Percentiles rank a stretch among this genome's conserved stretches.
Evolutionary conservation across 2,113 vertebrate species (phyloP).

Genomic region (Ginglymostoma cirratum): DNA sequence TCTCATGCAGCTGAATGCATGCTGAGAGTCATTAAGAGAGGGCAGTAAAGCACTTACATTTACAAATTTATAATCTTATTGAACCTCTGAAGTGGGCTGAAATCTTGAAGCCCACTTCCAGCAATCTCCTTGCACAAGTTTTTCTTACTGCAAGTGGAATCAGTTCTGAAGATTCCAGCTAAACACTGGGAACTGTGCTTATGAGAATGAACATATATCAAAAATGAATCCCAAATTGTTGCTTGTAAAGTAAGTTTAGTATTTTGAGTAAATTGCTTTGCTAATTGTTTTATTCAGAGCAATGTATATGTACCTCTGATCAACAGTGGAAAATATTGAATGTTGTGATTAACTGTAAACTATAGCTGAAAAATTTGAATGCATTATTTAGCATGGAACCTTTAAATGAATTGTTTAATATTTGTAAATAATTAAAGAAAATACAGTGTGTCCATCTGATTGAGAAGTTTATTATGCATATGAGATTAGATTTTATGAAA

Average conservation of each 20-base stretch:
- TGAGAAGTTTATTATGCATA: not conserved
- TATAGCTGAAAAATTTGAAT: not conserved
- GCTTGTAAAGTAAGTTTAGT: not conserved
- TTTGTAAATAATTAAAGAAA: not conserved
- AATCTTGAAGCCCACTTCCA: not conserved
- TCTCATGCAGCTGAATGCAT: too few relatives aligned
- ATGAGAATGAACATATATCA: not conserved
- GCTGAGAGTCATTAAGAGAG: too few relatives aligned
- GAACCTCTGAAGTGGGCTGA: not conserved
- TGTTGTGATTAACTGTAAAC: not conserved
- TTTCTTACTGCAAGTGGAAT: not conserved
- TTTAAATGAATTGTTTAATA: slow-evolving; percentile 1
- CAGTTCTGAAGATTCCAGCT: not conserved
- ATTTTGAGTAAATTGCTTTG: not conserved
- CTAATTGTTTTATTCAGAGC: not conserved
- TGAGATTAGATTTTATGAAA: not conserved
- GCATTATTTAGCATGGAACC: not conserved
- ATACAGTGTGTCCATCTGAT: not conserved
- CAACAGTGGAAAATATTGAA: slow-evolving; percentile 23
- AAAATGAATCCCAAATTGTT: not conserved
- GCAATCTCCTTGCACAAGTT: not conserved
- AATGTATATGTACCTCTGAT: not conserved
- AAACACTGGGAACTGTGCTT: not conserved
- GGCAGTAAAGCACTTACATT: not conserved
- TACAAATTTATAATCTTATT: not conserved